These are phyloP conservation scores for Pteropus alecto DNA, from an alignment of 2,113 vertebrate genomes.

Conservation along the genomic window DNA sequence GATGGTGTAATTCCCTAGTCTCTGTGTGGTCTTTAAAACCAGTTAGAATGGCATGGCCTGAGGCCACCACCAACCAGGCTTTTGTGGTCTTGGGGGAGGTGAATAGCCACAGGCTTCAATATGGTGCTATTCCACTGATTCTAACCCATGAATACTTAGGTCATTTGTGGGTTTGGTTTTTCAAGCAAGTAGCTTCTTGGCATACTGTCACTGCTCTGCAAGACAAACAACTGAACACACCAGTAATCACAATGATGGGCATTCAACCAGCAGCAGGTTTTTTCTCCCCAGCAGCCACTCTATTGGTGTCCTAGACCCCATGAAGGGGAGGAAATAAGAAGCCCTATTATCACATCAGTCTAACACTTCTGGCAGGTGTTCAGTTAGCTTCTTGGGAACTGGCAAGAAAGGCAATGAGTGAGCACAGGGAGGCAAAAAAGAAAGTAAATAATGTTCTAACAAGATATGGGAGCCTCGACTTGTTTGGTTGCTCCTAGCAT, in stretches of 20 bases:
- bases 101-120: background rate
- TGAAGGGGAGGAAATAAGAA: background rate
- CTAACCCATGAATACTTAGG: background rate
- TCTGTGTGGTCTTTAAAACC: background rate
- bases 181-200: background rate
- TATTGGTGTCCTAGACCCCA: background rate
- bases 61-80: background rate
- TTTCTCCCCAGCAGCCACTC: background rate
- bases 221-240: background rate
- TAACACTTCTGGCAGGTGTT: background rate
- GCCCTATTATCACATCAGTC: background rate
- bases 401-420: background rate
- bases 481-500: background rate
- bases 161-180: background rate
- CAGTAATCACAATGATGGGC: background rate
- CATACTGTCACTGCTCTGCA: background rate
- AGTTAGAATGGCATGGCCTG: background rate
- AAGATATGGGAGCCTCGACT: background rate
- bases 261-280: background rate
- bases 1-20: background rate
- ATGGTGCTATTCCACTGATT: background rate
- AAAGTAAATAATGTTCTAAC: slow-evolving; percentile 9
- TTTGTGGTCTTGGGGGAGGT: background rate
- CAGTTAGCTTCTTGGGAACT: background rate
- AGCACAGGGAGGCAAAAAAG: background rate